Evolutionary conservation across 1,140 invertebrate genomes (phyloP).

Genomic region (Gryllus bimaculatus): DNA sequence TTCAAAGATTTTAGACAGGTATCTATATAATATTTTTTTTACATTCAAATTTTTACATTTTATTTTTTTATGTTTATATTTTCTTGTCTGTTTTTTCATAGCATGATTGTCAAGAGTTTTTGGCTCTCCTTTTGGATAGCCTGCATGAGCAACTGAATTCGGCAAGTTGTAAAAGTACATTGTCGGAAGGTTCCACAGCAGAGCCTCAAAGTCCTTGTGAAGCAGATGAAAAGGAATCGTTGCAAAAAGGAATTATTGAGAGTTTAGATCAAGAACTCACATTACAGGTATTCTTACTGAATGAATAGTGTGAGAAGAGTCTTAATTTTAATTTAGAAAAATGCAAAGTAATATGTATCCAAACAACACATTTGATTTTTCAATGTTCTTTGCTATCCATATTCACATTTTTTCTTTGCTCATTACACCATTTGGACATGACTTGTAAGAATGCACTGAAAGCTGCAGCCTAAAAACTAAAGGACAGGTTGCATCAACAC

Average conservation of each 20-base stretch:
- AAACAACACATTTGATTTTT: too few relatives aligned
- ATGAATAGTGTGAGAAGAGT: neutral
- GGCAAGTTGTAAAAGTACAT: constrained; percentile 29
- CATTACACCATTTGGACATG: too few relatives aligned
- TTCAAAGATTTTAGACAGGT: constrained; percentile 54
- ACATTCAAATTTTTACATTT: too few relatives aligned
- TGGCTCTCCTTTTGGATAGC: constrained; percentile 55
- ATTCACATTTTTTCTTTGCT: too few relatives aligned
- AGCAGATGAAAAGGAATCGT: constrained; percentile 11
- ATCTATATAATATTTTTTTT: neutral
- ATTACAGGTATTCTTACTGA: constrained; percentile 1
- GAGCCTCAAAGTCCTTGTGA: constrained; percentile 19
- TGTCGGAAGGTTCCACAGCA: constrained; percentile 15
- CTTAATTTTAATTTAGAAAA: too few relatives aligned
- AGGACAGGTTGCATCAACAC: too few relatives aligned
- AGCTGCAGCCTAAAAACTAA: too few relatives aligned
- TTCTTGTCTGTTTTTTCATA: constrained; percentile 28
- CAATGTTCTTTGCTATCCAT: too few relatives aligned
- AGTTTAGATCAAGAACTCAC: constrained; percentile 9
- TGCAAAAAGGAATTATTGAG: constrained; percentile 9
- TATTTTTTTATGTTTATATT: too few relatives aligned
- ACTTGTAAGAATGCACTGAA: too few relatives aligned
- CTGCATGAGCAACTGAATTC: constrained; percentile 57
- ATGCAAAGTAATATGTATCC: too few relatives aligned
- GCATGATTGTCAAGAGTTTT: constrained; percentile 68